These are phyloP conservation scores for Coptodon rendalli DNA, from an alignment of 2,113 vertebrate genomes.

Conservation along the genomic window DNA sequence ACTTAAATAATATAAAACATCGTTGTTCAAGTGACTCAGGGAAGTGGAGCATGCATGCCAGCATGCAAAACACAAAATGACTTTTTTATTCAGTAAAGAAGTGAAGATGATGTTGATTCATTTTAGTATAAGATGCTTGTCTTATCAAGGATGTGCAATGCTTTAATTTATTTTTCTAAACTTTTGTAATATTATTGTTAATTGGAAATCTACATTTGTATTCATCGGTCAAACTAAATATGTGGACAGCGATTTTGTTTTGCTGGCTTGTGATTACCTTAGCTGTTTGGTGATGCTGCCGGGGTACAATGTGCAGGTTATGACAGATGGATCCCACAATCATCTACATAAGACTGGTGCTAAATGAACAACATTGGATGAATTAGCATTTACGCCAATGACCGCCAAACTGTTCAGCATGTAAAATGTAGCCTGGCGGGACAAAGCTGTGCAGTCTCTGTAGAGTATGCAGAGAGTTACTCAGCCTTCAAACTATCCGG, in stretches of 20 bases:
- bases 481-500: background rate
- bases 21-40: background rate
- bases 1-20: background rate
- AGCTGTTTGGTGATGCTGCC: background rate
- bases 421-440: accelerated
- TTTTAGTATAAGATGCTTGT: background rate
- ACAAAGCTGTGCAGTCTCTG: background rate
- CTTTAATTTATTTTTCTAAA: background rate
- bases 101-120: background rate
- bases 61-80: background rate
- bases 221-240: background rate
- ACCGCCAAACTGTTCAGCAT: background rate
- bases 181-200: background rate
- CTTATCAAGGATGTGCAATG: background rate
- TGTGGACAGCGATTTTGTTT: background rate
- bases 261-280: background rate
- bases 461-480: background rate
- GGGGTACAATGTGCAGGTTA: background rate
- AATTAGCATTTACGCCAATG: background rate
- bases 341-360: background rate
- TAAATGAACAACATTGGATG: background rate
- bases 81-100: background rate
- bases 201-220: background rate
- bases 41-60: background rate
- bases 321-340: background rate